phyloP scores from a whole-genome alignment of 30 jellyfish, hydroid and myxozoan species.

The Pelagia noctiluca region DNA sequence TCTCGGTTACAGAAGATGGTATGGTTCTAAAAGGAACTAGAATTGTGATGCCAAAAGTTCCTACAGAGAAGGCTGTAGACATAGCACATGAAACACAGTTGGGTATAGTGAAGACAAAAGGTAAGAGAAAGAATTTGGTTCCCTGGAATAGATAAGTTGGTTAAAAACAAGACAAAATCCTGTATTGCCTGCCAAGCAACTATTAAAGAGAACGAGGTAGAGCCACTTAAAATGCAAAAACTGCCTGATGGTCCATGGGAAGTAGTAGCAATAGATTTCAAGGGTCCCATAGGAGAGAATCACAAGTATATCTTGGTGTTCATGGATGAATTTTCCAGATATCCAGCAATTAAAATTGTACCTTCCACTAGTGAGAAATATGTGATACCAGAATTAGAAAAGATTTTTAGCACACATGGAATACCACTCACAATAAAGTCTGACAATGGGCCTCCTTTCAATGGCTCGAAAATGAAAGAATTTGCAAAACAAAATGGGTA shows the following conservation, averaged over 20 bases:
- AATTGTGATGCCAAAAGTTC: slow-evolving; percentile 16
- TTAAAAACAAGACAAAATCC: not conserved
- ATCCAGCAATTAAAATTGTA: not conserved
- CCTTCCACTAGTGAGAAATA: not conserved
- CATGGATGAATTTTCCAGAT: not conserved
- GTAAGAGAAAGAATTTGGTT: slow-evolving; percentile 27
- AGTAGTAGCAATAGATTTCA: not conserved
- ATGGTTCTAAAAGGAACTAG: slow-evolving; percentile 13
- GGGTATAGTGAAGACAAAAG: slow-evolving; percentile 6
- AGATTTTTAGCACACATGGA: not conserved
- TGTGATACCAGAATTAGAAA: not conserved
- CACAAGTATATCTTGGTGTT: not conserved
- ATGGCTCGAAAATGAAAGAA: slow-evolving; percentile 19
- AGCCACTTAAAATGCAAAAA: not conserved
- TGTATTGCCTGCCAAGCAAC: not conserved
- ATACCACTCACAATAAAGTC: not conserved
- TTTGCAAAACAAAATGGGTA: slow-evolving; percentile 21
- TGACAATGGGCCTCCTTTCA: slow-evolving; percentile 70
- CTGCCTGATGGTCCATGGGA: not conserved
- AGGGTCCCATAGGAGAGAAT: not conserved
- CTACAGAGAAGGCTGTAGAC: slow-evolving; percentile 8
- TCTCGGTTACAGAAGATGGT: not conserved
- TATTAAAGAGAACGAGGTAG: not conserved
- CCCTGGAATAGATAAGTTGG: slow-evolving; percentile 1
- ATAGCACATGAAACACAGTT: slow-evolving; percentile 13